Conservation (phyloP, 1,140 invertebrate species). For the Apis cerana region DNA sequence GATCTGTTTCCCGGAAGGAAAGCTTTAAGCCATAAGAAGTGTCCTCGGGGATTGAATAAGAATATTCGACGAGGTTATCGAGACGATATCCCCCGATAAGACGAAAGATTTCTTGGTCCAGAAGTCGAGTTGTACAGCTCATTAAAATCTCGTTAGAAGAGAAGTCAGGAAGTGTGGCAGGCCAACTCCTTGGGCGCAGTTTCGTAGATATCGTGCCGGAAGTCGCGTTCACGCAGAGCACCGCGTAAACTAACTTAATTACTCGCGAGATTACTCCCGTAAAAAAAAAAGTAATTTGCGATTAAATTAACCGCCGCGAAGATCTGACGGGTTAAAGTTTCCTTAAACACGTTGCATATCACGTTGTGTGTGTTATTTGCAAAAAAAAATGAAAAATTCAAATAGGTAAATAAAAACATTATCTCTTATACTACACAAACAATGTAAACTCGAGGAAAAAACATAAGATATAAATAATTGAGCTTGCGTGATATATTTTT, state of each 20-base stretch:
- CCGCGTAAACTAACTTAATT: constrained; percentile 40
- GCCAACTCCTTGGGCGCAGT: constrained; percentile 15
- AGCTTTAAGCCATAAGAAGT: constrained; percentile 32
- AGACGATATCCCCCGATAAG: constrained; percentile 58
- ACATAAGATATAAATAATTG: too few relatives aligned
- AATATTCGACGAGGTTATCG: constrained; percentile 58
- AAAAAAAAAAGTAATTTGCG: constrained; percentile 38
- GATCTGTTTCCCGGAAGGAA: neutral
- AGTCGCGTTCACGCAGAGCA: constrained; percentile 33
- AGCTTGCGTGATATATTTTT: too few relatives aligned
- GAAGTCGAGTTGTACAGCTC: constrained; percentile 55
- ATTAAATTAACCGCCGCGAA: constrained; percentile 34
- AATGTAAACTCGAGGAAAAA: too few relatives aligned
- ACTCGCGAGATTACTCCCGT: constrained; percentile 29
- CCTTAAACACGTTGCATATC: too few relatives aligned
- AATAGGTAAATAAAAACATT: neutral
- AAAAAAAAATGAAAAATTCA: neutral
- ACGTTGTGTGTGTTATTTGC: too few relatives aligned
- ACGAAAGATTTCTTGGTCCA: constrained; percentile 35
- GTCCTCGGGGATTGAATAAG: constrained; percentile 25
- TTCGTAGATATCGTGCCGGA: constrained; percentile 25
- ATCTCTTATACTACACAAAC: neutral
- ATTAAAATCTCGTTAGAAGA: constrained; percentile 72
- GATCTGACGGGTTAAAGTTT: neutral
- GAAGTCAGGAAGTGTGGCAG: neutral